phyloP scores from a whole-genome alignment of 2,113 vertebrate species.

The Lanius ludovicianus region DNA sequence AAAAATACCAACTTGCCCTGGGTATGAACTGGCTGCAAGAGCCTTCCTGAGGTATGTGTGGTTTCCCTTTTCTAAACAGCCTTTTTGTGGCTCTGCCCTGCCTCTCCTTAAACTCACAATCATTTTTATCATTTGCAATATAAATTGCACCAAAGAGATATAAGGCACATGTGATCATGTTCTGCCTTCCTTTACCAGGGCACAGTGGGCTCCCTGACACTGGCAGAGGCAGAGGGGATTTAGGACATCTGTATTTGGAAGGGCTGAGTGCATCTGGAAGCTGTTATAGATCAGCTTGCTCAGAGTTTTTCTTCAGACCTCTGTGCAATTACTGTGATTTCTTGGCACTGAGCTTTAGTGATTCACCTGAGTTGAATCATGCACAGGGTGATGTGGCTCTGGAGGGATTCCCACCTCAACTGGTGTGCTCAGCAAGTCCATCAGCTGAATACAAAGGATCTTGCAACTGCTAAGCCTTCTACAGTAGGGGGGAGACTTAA shows the following conservation, averaged over 20 bases:
- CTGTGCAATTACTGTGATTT: not conserved
- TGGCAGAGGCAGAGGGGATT: not conserved
- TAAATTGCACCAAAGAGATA: not conserved
- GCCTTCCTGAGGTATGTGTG: not conserved
- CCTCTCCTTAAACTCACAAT: not conserved
- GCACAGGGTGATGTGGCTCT: not conserved
- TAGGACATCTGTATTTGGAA: not conserved
- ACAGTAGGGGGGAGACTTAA: not conserved
- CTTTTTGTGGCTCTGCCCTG: not conserved
- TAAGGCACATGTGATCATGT: rapidly evolving
- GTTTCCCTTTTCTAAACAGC: not conserved
- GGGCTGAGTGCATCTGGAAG: not conserved
- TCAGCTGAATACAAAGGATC: not conserved
- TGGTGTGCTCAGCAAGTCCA: not conserved
- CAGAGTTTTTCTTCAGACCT: not conserved
- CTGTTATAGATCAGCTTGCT: not conserved
- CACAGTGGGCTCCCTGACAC: rapidly evolving
- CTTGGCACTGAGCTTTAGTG: not conserved
- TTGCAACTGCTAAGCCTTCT: constrained; percentile 5
- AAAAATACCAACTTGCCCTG: not conserved
- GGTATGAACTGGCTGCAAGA: not conserved
- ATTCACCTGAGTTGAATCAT: constrained; percentile 51
- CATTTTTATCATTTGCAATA: not conserved
- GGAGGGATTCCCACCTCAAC: not conserved
- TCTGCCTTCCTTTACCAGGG: not conserved